Evolutionary conservation across 2,797 vertebrate genomes (phyloP).

Genomic region (Danio albolineatus): DNA sequence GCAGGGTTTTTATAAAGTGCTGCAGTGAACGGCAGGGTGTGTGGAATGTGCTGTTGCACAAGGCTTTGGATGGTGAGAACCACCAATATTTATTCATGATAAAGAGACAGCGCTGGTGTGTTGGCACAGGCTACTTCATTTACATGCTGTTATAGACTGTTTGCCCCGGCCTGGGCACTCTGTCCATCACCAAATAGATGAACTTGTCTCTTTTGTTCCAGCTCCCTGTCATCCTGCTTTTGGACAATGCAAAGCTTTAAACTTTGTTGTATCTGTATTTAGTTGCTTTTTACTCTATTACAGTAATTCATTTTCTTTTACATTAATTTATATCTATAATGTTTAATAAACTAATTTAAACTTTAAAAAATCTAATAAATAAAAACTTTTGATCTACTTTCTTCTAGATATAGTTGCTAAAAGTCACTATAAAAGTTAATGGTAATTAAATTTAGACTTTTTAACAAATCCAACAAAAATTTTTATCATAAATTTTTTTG

Average conservation of each 20-base stretch:
- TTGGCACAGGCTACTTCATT: slow-evolving; percentile 83
- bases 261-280: background rate
- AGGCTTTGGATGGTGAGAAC: slow-evolving; percentile 69
- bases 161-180: slow-evolving; percentile 72
- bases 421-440: no score
- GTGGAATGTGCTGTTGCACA: slow-evolving; percentile 70
- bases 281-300: background rate
- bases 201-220: slow-evolving; percentile 74
- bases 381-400: no score
- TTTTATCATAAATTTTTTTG: no score
- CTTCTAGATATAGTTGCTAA: no score
- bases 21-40: slow-evolving; percentile 71
- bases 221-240: slow-evolving; percentile 64
- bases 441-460: no score
- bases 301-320: background rate
- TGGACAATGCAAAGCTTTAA: slow-evolving; percentile 41
- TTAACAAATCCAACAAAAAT: no score
- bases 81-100: slow-evolving; percentile 82
- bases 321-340: background rate
- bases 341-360: no score
- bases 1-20: slow-evolving; percentile 63
- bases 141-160: slow-evolving; percentile 81
- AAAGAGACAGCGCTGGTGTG: slow-evolving; percentile 77
- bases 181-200: slow-evolving; percentile 73
- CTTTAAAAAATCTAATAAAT: no score